Evolutionary conservation across 2,888 invertebrate genomes (phyloP).

Genomic region (Augochlorella aurata): DNA sequence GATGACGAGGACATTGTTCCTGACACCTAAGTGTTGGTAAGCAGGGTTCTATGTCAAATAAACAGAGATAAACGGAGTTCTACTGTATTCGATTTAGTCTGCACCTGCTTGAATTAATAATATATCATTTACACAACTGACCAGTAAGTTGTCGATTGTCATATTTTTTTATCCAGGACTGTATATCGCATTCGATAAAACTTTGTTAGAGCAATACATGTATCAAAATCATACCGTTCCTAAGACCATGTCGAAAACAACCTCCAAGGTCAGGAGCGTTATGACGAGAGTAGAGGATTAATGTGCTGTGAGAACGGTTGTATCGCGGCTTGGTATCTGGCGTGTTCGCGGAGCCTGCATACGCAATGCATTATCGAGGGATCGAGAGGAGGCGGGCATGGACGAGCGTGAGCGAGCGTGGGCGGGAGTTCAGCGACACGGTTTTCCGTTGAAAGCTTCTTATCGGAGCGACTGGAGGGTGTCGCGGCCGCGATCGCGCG

Average conservation of each 20-base stretch:
- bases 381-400: neutral
- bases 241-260: neutral
- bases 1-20: too few relatives aligned
- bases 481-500: slow-evolving; percentile 35
- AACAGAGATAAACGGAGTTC: too few relatives aligned
- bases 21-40: too few relatives aligned
- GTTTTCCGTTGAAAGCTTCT: slow-evolving; percentile 7
- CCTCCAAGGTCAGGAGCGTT: neutral
- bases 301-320: neutral
- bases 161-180: too few relatives aligned
- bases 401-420: neutral
- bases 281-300: neutral
- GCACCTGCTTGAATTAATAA: too few relatives aligned
- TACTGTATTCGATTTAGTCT: too few relatives aligned
- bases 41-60: too few relatives aligned
- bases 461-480: slow-evolving; percentile 25
- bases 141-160: too few relatives aligned
- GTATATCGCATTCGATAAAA: too few relatives aligned
- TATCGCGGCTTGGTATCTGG: slow-evolving; percentile 10
- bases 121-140: too few relatives aligned
- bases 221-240: too few relatives aligned
- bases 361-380: slow-evolving; percentile 33
- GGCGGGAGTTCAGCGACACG: slow-evolving; percentile 8
- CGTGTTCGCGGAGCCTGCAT: slow-evolving; percentile 13
- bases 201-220: too few relatives aligned